Evolutionary conservation across 2,888 invertebrate genomes (phyloP).

Genomic region (Parnassius mnemosyne): DNA sequence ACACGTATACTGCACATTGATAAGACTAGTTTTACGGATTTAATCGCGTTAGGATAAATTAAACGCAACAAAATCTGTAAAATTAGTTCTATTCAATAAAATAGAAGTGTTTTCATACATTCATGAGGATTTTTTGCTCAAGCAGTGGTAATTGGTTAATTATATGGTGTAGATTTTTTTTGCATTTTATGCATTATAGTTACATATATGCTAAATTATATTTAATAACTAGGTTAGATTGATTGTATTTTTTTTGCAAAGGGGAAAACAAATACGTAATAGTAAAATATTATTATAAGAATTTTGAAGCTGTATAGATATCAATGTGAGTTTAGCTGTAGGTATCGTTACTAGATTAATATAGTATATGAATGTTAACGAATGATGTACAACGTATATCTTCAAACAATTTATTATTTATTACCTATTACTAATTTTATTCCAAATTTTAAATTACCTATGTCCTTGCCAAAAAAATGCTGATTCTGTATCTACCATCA

Average conservation of each 20-base stretch:
- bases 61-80: too few species aligned
- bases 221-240: conserved; percentile 2
- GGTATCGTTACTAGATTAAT: neutral
- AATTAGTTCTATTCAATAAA: too few species aligned
- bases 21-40: too few species aligned
- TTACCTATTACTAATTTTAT: too few species aligned
- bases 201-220: conserved; percentile 4
- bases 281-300: conserved; percentile 48
- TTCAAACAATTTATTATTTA: neutral
- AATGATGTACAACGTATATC: neutral
- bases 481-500: too few species aligned
- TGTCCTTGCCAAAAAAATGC: too few species aligned
- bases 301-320: conserved; percentile 19
- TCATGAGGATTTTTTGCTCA: neutral
- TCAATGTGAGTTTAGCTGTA: conserved; percentile 1
- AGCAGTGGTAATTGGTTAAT: neutral
- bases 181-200: neutral
- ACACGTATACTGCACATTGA: too few species aligned
- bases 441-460: too few species aligned
- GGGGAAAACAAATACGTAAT: conserved; percentile 78
- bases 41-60: too few species aligned
- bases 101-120: too few species aligned
- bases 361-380: neutral
- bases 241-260: conserved; percentile 49
- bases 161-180: neutral